These are phyloP conservation scores for Drosophila lacicola DNA, from an alignment of 2,888 invertebrate genomes.

Conservation along the genomic window DNA sequence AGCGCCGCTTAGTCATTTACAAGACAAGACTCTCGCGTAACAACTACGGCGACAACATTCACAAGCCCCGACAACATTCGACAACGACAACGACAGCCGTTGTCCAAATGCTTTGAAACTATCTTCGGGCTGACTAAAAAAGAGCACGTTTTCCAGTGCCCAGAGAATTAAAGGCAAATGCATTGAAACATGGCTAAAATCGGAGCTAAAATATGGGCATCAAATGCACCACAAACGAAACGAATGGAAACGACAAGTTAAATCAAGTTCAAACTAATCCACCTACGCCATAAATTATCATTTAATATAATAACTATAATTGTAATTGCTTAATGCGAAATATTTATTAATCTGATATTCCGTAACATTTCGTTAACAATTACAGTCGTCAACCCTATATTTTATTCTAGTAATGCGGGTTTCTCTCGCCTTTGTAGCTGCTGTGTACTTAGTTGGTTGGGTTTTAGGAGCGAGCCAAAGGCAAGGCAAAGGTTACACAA, in stretches of 20 bases:
- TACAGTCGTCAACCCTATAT: conserved; percentile 20
- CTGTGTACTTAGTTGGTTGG: conserved; percentile 8
- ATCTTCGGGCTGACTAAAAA: conserved; percentile 30
- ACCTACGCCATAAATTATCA: conserved; percentile 6
- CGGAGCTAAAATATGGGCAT: background rate
- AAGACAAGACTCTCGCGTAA: conserved; percentile 55
- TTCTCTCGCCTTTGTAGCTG: conserved; percentile 2
- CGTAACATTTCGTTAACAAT: conserved; percentile 47
- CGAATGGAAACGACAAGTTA: background rate
- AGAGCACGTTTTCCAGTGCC: conserved; percentile 41
- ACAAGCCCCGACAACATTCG: conserved; percentile 28
- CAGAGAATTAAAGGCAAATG: conserved; percentile 15
- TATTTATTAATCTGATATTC: conserved; percentile 33
- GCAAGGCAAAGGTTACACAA: conserved; percentile 34
- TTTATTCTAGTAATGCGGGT: conserved; percentile 10
- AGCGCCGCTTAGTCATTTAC: conserved; percentile 58
- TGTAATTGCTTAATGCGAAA: conserved; percentile 34
- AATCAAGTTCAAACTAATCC: background rate
- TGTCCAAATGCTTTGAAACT: conserved; percentile 57
- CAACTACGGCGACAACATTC: conserved; percentile 58
- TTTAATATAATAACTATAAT: conserved; percentile 21
- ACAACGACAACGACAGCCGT: conserved; percentile 37
- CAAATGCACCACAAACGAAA: conserved; percentile 9
- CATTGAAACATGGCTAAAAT: conserved; percentile 16
- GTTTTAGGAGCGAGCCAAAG: background rate